phyloP scores from a whole-genome alignment of 1,140 invertebrate species.

The Andrena cerasifolii region DNA sequence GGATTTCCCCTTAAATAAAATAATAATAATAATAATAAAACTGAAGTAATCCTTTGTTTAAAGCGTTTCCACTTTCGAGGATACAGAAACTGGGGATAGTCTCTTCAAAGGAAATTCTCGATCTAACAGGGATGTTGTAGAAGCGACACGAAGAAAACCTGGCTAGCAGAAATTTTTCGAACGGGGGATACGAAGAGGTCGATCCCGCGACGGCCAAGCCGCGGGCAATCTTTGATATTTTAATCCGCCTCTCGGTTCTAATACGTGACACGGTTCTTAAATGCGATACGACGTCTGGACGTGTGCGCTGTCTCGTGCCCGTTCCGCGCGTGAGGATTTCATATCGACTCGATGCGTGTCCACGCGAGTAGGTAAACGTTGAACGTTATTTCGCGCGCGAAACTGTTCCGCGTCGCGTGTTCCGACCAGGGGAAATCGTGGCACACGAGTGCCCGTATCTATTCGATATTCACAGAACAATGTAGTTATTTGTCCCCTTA shows the following conservation, averaged over 20 bases:
- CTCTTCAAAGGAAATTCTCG: too few species aligned
- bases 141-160: too few species aligned
- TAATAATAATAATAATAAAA: too few species aligned
- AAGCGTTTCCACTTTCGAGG: too few species aligned
- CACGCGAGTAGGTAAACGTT: neutral
- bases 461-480: conserved; percentile 34
- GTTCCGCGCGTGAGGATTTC: conserved; percentile 38
- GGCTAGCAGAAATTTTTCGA: too few species aligned
- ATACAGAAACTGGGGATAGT: too few species aligned
- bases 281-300: conserved; percentile 37
- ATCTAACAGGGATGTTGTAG: too few species aligned
- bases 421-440: neutral
- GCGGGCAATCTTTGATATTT: conserved; percentile 68
- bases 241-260: conserved; percentile 56
- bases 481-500: conserved; percentile 2
- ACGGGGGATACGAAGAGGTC: neutral
- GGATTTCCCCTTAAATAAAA: too few species aligned
- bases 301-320: conserved; percentile 16
- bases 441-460: conserved; percentile 25
- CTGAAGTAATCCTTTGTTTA: too few species aligned
- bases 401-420: conserved; percentile 1
- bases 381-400: neutral
- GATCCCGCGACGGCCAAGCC: conserved; percentile 3
- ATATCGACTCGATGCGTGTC: conserved; percentile 11
- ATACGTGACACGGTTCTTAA: conserved; percentile 53